Percentiles rank a stretch among this genome's conserved stretches.
Conservation (phyloP, 64 coral and sea anemone genomes). For the Pocillopora damicornis region DNA sequence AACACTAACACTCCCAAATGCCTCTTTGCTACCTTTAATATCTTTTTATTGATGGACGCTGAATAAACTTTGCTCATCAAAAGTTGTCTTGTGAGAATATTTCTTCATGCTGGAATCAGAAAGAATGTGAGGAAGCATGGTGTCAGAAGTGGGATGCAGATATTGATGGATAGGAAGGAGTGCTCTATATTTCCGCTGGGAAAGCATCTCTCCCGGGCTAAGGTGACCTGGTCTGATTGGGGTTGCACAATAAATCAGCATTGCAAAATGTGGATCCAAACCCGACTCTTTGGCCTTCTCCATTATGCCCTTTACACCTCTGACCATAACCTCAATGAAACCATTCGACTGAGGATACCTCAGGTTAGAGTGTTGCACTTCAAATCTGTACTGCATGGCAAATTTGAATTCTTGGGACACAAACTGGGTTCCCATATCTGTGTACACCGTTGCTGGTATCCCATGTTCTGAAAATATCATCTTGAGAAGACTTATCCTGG, state of each 20-base stretch:
- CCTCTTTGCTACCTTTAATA: no score
- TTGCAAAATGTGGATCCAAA: conserved; percentile 22
- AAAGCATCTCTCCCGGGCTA: conserved; percentile 4
- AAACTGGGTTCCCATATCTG: not conserved
- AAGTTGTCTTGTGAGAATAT: no score
- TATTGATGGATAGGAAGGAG: conserved; percentile 12
- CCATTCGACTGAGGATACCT: conserved; percentile 19
- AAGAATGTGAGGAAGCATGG: no score
- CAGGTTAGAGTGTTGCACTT: not conserved
- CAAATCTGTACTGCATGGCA: not conserved
- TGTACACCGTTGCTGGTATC: not conserved
- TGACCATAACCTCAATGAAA: not conserved
- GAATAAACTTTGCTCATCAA: no score
- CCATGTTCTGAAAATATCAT: conserved; percentile 12
- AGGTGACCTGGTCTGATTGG: conserved; percentile 31
- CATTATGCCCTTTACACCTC: no score
- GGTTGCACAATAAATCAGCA: not conserved
- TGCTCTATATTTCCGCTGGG: conserved; percentile 7
- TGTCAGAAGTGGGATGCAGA: not conserved
- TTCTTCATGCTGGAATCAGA: no score
- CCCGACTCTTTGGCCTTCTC: conserved; percentile 1
- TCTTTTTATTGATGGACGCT: no score
- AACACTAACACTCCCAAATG: no score
- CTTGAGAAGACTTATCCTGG: not conserved
- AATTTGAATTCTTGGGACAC: conserved; percentile 6